Evolutionary conservation across 2,113 vertebrate species (phyloP), one percentile per base, ranked within the genome.

Genomic region (Sterrhoptilus dennistouni): DNA sequence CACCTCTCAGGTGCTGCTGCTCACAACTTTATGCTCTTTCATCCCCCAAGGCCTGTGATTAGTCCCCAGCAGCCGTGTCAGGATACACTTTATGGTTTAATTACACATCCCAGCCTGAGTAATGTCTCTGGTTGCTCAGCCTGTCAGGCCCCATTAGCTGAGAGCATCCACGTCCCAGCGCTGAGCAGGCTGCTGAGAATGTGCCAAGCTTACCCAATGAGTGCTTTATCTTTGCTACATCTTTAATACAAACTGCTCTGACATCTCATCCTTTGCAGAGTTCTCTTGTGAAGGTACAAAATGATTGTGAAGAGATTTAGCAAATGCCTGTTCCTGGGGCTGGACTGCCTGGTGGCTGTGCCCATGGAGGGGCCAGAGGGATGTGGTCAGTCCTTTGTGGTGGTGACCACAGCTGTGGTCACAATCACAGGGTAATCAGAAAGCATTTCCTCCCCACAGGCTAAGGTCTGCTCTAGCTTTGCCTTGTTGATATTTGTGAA

Each of bases 401-500:
- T 12, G 15, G 11, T 3, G 17, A 25, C 63, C 18, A 28, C 52
- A 68, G 28, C 19, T 2, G 0, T 2, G 5, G n/a, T 40, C 45
- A 76, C 36, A 21, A 2, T 23, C 35, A 23, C 0, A 2, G 29
- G n/a, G 31, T 28, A 18, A 66, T 61, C 9, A 2, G 45, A 76
- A 72, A 91, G 36, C 21, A 22, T 60, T 47, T 76, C 63, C 60
- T 91, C 49, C 64, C 57, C 63, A 49, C 59, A 28, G 75, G 31
- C 63, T 36, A n/a, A 74, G n/a, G 12, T 44, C 40, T 89, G 36
- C 71, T 91, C 63, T 47, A 79, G 17, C 45, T 83, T 25, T 72
- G 54, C 49, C 40, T 91, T 56, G 63, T 56, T 84, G 82, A 12
- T 93, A 86, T 95, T 94, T 89, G n/a, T 83, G 35, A 93, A 96